phyloP scores from a whole-genome alignment of 2,888 invertebrate species.

The Dusona sp. region DNA sequence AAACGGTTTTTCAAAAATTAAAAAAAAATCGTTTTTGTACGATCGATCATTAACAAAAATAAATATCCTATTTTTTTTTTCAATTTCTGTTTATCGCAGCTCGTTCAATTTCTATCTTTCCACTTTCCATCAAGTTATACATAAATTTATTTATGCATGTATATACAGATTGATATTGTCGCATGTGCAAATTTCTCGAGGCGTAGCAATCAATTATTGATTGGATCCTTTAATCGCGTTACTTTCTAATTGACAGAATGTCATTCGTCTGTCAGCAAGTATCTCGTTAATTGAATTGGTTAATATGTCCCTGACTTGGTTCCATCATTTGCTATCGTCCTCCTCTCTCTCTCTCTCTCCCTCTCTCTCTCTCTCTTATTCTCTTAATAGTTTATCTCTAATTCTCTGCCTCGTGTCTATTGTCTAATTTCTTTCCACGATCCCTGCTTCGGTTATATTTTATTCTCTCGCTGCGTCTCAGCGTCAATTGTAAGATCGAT shows the following conservation, averaged over 20 bases:
- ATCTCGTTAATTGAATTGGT: constrained; percentile 80
- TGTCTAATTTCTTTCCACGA: constrained; percentile 25
- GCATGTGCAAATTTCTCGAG: constrained; percentile 51
- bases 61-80: not conserved
- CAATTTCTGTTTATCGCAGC: constrained; percentile 5
- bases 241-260: constrained; percentile 77
- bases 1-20: not conserved
- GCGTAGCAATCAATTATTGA: constrained; percentile 79
- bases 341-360: constrained; percentile 56
- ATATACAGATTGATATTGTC: not conserved
- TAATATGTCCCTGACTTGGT: constrained; percentile 78
- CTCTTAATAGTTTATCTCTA: not conserved
- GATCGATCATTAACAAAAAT: not conserved
- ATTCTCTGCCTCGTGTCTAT: not conserved
- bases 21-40: not conserved
- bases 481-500: constrained; percentile 37
- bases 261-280: constrained; percentile 73
- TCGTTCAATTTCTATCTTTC: constrained; percentile 9
- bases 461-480: constrained; percentile 16
- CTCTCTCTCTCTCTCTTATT: constrained; percentile 55
- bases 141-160: not conserved
- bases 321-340: constrained; percentile 69
- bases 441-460: not conserved
- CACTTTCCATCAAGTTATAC: not conserved
- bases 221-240: constrained; percentile 78